Base-by-base conservation (phyloP, 2,888 invertebrate species). In the Cephus rjabovi region DNA sequence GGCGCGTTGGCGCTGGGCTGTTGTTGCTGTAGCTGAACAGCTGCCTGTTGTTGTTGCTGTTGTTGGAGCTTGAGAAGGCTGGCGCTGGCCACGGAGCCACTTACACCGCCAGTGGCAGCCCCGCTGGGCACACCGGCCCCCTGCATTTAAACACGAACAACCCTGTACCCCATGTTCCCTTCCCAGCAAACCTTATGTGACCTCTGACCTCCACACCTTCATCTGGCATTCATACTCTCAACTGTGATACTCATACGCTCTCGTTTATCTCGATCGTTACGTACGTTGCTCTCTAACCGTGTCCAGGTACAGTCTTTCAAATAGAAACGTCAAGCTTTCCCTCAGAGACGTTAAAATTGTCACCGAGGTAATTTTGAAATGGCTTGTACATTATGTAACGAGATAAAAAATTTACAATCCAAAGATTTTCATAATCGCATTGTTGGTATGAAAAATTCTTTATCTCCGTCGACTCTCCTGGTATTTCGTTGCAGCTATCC, bases 111-210 rank as follows among this genome's bases (percentile, higher is more conserved):
- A 79, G 89, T 87, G 82, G 89, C 87, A 79, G 88, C 89, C 81
- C 88, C 90, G 83, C 91, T 89, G 83, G 91, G 90, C 84, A 90
- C 90, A 81, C 91, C 91, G 82, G 90, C 90, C 85, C 91, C 91
- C 90, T 91, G 88, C 83, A 82, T 89, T 87, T 56, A 86, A 86
- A 87, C 85, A 87, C 83, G 86, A 87, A 89, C 83, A 87, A 56
- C 88, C 87, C 86, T 87, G 85, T 87, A 87, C 86, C 88, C 86
- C 35, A 35, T 83, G 81, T 77, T 81, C 85, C 84, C 83, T 81
- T 79, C 83, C 84, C 85, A 84, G 1, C 34, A 34, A 34, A 75
- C 81, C 79, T 78, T 74, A 81, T 75, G 79, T 76, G 79, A 74
- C 75, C 75, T 69, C 76, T 69, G 77, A 74, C 71, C 79, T 76